These are phyloP conservation scores for Leptodactylus fuscus DNA, from an alignment of 2,113 vertebrate species.

Conservation along the genomic window DNA sequence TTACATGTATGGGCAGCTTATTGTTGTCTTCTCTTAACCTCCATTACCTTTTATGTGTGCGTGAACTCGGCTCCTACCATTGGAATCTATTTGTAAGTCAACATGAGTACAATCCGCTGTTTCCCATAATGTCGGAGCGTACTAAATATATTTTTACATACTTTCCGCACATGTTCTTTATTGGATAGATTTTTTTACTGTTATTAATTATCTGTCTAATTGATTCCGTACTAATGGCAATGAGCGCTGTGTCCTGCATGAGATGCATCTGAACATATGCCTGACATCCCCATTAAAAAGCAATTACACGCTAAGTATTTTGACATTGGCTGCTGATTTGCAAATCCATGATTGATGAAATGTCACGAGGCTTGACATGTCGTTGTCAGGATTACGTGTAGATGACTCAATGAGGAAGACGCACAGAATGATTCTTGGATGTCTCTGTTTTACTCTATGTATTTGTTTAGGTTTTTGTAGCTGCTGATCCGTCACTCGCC, in stretches of 20 bases:
- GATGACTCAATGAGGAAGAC: slow-evolving; percentile 22
- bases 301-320: background rate
- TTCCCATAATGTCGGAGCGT: background rate
- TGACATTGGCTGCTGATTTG: background rate
- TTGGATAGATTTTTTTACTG: background rate
- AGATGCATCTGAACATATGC: slow-evolving; percentile 28
- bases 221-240: background rate
- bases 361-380: slow-evolving; percentile 38
- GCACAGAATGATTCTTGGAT: background rate
- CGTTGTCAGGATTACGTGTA: slow-evolving; percentile 16
- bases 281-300: slow-evolving; percentile 45
- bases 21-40: background rate
- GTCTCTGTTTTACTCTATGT: background rate
- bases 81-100: no score
- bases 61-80: no score
- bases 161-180: background rate
- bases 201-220: slow-evolving; percentile 28
- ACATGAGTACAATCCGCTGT: background rate
- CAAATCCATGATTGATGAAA: slow-evolving; percentile 39
- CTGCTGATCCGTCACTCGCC: background rate
- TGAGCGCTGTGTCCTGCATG: slow-evolving; percentile 32
- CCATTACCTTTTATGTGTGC: background rate
- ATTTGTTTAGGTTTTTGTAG: background rate
- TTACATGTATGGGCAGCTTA: no score
- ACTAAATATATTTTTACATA: background rate